These are phyloP conservation scores for Sepiola atlantica DNA, from an alignment of 2,888 invertebrate genomes.

Conservation along the genomic window DNA sequence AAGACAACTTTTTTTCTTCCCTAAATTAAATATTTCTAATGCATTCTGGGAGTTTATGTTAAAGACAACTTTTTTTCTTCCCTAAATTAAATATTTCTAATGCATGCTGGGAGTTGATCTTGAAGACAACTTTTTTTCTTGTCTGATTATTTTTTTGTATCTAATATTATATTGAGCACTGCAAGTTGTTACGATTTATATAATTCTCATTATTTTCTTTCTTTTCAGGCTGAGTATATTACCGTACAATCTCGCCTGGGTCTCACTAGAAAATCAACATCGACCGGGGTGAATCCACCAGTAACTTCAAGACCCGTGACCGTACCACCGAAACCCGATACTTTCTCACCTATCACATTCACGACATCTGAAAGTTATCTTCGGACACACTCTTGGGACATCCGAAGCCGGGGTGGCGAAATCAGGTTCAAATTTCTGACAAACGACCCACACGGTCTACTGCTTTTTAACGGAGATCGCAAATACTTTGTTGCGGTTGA, in stretches of 20 bases:
- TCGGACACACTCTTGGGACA: constrained; percentile 46
- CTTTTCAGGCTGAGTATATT: neutral
- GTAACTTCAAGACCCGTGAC: neutral
- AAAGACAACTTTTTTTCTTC: too few relatives aligned
- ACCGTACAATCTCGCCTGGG: neutral
- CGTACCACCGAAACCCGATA: neutral
- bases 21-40: too few relatives aligned
- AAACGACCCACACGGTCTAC: constrained; percentile 64
- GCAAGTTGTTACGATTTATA: neutral
- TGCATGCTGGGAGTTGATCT: too few relatives aligned
- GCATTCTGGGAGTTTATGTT: too few relatives aligned
- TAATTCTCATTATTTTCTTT: neutral
- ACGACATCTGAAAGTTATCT: neutral
- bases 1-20: too few relatives aligned
- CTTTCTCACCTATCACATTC: constrained; percentile 52
- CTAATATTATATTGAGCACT: too few relatives aligned
- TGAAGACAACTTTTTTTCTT: too few relatives aligned
- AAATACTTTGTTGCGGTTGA: constrained; percentile 68
- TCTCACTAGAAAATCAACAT: constrained; percentile 47
- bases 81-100: too few relatives aligned
- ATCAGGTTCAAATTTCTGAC: constrained; percentile 69
- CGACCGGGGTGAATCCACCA: neutral
- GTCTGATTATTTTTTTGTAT: too few relatives aligned
- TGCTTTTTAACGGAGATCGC: constrained; percentile 60
- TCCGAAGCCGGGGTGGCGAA: constrained; percentile 53